Percentiles rank a stretch among this genome's conserved stretches.
phyloP scores from a whole-genome alignment of 1,140 invertebrate genomes.

The Tribolium madens region DNA sequence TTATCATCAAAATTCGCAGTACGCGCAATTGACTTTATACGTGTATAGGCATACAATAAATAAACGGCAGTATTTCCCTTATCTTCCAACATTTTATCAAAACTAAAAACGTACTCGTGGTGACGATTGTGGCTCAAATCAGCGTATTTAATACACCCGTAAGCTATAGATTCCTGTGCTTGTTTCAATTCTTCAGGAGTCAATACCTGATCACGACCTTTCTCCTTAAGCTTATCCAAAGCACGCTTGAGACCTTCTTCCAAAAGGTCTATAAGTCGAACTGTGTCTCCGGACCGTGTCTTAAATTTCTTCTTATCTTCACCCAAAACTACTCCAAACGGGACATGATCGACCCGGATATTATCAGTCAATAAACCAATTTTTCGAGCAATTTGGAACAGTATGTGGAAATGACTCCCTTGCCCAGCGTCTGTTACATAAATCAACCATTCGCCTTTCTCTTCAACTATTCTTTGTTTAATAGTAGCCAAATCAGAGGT shows the following conservation, averaged over 20 bases:
- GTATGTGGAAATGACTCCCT: conserved; percentile 84
- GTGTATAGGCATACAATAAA: conserved; percentile 93
- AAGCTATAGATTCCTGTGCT: conserved; percentile 93
- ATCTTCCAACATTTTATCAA: conserved; percentile 99
- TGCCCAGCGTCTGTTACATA: conserved; percentile 98
- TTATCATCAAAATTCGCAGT: conserved; percentile 77
- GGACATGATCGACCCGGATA: conserved; percentile 87
- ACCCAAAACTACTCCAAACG: conserved; percentile 97
- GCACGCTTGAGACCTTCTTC: conserved; percentile 93
- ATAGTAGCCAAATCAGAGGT: conserved; percentile 97
- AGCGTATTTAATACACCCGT: conserved; percentile 99
- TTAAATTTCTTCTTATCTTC: conserved; percentile 99
- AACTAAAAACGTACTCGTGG: conserved; percentile 98
- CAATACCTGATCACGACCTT: conserved; percentile 90
- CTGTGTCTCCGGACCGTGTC: conserved; percentile 96
- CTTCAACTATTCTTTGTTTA: conserved; percentile 88
- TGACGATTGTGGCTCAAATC: conserved; percentile 94
- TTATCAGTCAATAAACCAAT: conserved; percentile 75
- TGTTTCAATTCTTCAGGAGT: conserved; percentile 84
- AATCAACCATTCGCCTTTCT: conserved; percentile 91
- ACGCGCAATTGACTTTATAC: conserved; percentile 92
- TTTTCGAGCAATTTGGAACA: conserved; percentile 79
- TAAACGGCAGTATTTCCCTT: conserved; percentile 99
- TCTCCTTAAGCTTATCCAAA: conserved; percentile 89
- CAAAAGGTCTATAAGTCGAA: conserved; percentile 90